Base-by-base conservation (phyloP, 2,888 invertebrate genomes). In the Synanthedon vespiformis region DNA sequence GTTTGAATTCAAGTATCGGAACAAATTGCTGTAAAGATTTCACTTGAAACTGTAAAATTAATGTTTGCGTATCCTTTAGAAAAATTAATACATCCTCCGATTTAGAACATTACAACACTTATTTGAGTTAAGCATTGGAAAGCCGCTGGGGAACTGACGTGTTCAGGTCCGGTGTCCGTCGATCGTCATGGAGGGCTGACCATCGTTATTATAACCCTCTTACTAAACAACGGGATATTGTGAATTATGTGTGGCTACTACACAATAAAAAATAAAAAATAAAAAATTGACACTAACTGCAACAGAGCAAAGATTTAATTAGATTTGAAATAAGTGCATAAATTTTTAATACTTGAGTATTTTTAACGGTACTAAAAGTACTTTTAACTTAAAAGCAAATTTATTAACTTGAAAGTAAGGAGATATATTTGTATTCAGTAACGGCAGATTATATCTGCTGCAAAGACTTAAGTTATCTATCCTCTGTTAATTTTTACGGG, bases 161-260 rank as follows among this genome's bases (percentile, higher is more conserved):
- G 58, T 57, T 58, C 56, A 56, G 59, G 57, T 53, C 53, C 67
- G 65, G 58, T 69, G 64, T 69, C 76, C 69, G 68, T 55, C 57
- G 52, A 63, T 57, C 68, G 77, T 78, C 78, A 79, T 72, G 81
- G 66, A 58, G 63, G 54, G 62, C 57, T 80, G 77, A 61, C 65
- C 76, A 76, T 73, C 68, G 68, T 70, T 65, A 70, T 72, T 72
- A 71, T 55, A 73, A 74, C 77, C 78, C 77, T 62, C 70, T 55
- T 53, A 55, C 66, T 66, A 66, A 68, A 74, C 75, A 77, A 80
- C 83, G 77, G 83, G 84, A 84, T 79, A 76, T 74, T 63, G 79
- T 83, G 81, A 80, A 80, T 84, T 84, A 84, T 77, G 71, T 68
- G 71, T 69, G 72, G 77, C 82, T 72, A 77, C 77, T 73, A 80